Base-by-base conservation (phyloP, 2,113 vertebrate species). In the Rhombomys opimus region DNA sequence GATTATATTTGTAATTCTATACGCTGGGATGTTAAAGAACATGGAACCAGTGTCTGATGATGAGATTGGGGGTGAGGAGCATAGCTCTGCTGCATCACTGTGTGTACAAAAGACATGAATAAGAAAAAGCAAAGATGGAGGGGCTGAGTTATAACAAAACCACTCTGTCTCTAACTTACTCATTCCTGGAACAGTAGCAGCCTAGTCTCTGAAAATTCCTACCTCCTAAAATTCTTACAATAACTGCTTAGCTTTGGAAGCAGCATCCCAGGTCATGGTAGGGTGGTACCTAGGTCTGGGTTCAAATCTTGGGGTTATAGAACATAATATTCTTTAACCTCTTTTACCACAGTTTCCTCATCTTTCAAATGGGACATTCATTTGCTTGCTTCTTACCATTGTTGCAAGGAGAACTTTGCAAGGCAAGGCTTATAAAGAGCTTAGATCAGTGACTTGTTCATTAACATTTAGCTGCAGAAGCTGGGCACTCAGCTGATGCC, bases 331-430 rank as follows among this genome's bases (percentile, higher is more conserved):
- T 70, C 85, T 76, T 67, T 78, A 94, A 15, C 12, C 15, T 46
- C n/a, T 30, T 65, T 46, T 65, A 8, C 14, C 63, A 22, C 27
- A 86, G 32, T 92, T 94, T 92, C 7, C 46, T 14, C 46, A 7
- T 73, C 46, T 81, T 95, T 70, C 57, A 82, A 65, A 77, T 35
- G 23, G 32, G 20, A 32, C 57, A 38, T 38, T 72, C 7, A 78
- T 27, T 63, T 11, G 0, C 2, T 0, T 4, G 32, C 22, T 46
- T 75, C 12, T 7, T 75, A 14, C 57, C 2, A 2, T 12, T 2
- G 0, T 38, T 22, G 13, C n/a, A n/a, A n/a, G n/a, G 76, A 72
- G 32, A 78, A 90, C 18, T 52, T 38, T 5, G 14, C 32, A 87
- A n/a, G 46, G 65, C 30, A 68, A 41, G 13, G 63, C 63, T 87